Base-by-base conservation (phyloP, 2,113 vertebrate genomes). In the Microcebus lehilahytsara region DNA sequence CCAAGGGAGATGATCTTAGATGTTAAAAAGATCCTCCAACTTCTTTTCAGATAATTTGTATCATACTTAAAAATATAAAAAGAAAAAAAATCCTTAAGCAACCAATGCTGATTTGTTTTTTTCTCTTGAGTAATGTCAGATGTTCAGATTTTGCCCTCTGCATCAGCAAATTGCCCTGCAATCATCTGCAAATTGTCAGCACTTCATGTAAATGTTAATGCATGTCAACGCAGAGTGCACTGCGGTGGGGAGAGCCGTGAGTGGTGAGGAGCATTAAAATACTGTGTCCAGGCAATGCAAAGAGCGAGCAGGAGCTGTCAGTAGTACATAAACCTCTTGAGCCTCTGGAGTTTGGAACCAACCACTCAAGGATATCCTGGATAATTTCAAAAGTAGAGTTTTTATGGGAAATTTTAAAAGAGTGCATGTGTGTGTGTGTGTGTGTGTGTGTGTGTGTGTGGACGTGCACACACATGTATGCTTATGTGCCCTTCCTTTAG, bases 121-220 rank as follows among this genome's bases (percentile, higher is more conserved):
- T 95, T 95, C 96, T 98, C 81, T 27, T 90, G 92, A 98, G 91
- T 87, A 97, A 96, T 19, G 60, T 96, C 97, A 97, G 95, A 97
- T 96, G 97, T 97, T 97, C 93, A 94, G 97, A 95, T 95, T 72
- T 92, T 97, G 95, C 93, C 89, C 86, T 62, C 0, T 64, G 85
- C 85, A 78, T 27, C 95, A 97, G 97, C 69, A 96, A 93, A 97
- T 23, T 97, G 51, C 91, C 91, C 86, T 85, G 91, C 42, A 84
- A 96, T 97, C 96, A 95, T 86, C 87, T 93, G 85, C 80, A 97
- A 97, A 97, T 74, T 78, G 94, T 40, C 79, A 90, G 85, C 14
- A 14, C 95, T 98, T 97, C 87, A 49, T 19, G 71, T 25, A 96
- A 97, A 97, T 89, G 96, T 56, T 84, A 89, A 46, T 92, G 75